Evolutionary conservation across 2,888 invertebrate genomes (phyloP).

Genomic region (Eulithis testata): DNA sequence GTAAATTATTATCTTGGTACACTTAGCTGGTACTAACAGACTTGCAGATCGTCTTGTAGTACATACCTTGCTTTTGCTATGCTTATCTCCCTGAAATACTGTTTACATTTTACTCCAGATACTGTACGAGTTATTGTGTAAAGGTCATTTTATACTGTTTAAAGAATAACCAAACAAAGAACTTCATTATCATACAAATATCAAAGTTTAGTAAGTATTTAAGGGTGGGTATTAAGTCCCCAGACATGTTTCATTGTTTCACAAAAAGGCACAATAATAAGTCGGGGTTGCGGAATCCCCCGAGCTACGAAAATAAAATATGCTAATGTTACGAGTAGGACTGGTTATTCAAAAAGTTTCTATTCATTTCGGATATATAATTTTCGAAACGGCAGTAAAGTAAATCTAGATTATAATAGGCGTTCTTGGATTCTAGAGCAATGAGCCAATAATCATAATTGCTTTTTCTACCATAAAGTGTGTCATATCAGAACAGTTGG

Average conservation of each 20-base stretch:
- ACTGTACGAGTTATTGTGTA: too few relatives aligned
- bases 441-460: slow-evolving; percentile 5
- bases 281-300: slow-evolving; percentile 39
- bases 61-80: not conserved
- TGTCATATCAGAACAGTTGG: not conserved
- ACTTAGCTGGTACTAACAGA: not conserved
- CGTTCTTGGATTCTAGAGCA: slow-evolving; percentile 1
- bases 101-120: not conserved
- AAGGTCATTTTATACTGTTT: not conserved
- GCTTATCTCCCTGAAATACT: not conserved
- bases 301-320: slow-evolving; percentile 46
- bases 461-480: not conserved
- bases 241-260: slow-evolving; percentile 47
- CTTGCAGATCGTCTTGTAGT: not conserved
- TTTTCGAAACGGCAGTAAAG: slow-evolving; percentile 1
- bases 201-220: slow-evolving; percentile 36
- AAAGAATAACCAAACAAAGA: slow-evolving; percentile 22
- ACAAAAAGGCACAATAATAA: slow-evolving; percentile 46
- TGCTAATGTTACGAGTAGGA: slow-evolving; percentile 33
- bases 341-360: slow-evolving; percentile 16
- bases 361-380: slow-evolving; percentile 8
- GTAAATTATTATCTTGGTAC: slow-evolving; percentile 12
- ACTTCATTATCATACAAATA: slow-evolving; percentile 29
- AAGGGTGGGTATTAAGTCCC: slow-evolving; percentile 35
- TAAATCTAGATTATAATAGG: slow-evolving; percentile 9